Evolutionary conservation across 2,797 vertebrate genomes (phyloP), one percentile per base, ranked within the genome.

Genomic region (Salarias fasciatus): DNA sequence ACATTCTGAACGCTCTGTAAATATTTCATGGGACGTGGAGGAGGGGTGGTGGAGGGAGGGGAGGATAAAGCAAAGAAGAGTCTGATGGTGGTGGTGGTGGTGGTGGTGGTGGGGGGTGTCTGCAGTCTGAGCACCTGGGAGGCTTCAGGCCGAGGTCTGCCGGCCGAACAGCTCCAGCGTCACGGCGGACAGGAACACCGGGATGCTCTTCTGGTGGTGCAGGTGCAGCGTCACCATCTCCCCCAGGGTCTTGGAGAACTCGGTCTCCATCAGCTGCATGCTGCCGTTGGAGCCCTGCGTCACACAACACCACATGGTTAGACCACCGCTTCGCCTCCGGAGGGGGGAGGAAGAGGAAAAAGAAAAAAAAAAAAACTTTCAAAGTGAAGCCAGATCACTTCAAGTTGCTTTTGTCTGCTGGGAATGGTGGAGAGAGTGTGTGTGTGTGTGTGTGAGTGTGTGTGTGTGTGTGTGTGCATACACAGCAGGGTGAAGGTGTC

Each of bases 181-280:
- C 78, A 93, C 86, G 0, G 93, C 86, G 0, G 92, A 92, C 36
- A 93, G 91, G 87, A 94, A 94, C 5, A 94, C 96, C 0, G 97
- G 97, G 82, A 99, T 96, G 92, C 97, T 99, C 91, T 97, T 96
- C 90, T 99, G 97, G 53, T 87, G 94, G 63, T 92, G 92, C 57
- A 99, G 92, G 62, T 99, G 96, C 5, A 98, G 93, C 0, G 94
- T 88, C 0, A 99, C 94, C 75, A 98, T 93, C 56, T 95, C 95
- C 0, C 55, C 86, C 56, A 97, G 86, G 0, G 94, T 95, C 37
- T 87, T 89, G 0, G 96, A 98, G 72, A 97, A 99, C 62, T 95
- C 94, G 0, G 95, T 98, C 80, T 99, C 97, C 89, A 94, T 91
- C 49, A 94, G 89, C 70, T 93, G 91, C 89, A 94, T 93, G 71